These are phyloP conservation scores for Propsilocerus akamusi DNA, from an alignment of 1,140 invertebrate genomes.

Conservation along the genomic window DNA sequence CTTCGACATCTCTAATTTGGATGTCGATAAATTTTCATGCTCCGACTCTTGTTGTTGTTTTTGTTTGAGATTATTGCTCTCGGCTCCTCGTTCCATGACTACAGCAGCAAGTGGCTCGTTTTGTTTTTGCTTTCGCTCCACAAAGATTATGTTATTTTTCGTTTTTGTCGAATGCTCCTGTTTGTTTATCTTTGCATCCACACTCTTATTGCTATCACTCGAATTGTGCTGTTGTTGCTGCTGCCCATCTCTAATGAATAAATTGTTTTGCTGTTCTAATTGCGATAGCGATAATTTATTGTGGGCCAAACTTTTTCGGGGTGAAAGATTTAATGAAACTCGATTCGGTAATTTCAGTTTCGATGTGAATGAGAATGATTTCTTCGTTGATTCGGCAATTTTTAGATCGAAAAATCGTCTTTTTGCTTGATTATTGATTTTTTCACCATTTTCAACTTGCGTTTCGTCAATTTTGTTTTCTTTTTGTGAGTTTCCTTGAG, in stretches of 20 bases:
- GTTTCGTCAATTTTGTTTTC: not conserved
- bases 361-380: not conserved
- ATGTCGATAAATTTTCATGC: too few relatives aligned
- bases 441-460: not conserved
- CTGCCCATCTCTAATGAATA: not conserved
- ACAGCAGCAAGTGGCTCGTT: not conserved
- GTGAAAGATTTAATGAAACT: not conserved
- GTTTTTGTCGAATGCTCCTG: not conserved
- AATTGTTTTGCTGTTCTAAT: conserved; percentile 1
- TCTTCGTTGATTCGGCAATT: not conserved
- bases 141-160: not conserved
- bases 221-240: not conserved
- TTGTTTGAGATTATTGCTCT: not conserved
- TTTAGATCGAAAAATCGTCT: not conserved
- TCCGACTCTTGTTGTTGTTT: too few relatives aligned
- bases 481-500: too few relatives aligned
- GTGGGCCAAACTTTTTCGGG: too few relatives aligned
- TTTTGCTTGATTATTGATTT: not conserved
- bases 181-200: not conserved
- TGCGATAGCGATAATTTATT: not conserved
- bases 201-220: not conserved
- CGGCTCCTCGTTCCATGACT: not conserved
- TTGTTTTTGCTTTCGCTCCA: not conserved
- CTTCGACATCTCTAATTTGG: too few relatives aligned
- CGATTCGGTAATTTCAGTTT: not conserved